These are phyloP conservation scores for Drosophila grimshawi DNA, from an alignment of 1,140 invertebrate species.

Conservation along the genomic window DNA sequence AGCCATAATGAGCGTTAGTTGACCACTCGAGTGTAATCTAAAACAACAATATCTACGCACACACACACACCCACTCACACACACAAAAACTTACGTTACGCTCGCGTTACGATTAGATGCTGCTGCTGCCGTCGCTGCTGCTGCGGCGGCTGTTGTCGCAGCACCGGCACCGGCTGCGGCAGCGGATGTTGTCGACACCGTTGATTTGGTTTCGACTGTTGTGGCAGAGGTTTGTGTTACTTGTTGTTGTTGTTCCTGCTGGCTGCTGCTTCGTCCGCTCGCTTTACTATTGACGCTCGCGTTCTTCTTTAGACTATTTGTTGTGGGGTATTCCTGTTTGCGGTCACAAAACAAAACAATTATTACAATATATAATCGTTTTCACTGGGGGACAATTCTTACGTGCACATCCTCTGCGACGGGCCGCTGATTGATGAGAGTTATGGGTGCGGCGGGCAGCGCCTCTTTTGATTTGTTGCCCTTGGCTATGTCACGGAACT, in stretches of 20 bases:
- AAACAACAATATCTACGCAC: slow-evolving; percentile 33
- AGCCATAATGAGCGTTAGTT: slow-evolving; percentile 41
- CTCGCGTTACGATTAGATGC: slow-evolving; percentile 84
- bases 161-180: slow-evolving; percentile 52
- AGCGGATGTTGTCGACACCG: slow-evolving; percentile 57
- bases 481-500: slow-evolving; percentile 97
- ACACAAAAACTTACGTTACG: slow-evolving; percentile 85
- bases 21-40: slow-evolving; percentile 62
- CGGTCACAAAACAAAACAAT: slow-evolving; percentile 22
- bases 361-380: slow-evolving; percentile 9
- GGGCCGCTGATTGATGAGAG: slow-evolving; percentile 97
- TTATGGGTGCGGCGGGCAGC: slow-evolving; percentile 95
- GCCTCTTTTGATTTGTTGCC: slow-evolving; percentile 95
- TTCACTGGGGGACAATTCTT: slow-evolving; percentile 83
- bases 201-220: slow-evolving; percentile 70
- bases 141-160: slow-evolving; percentile 55
- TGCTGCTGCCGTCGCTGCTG: slow-evolving; percentile 57
- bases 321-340: slow-evolving; percentile 84
- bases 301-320: slow-evolving; percentile 83
- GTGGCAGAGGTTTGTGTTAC: slow-evolving; percentile 75
- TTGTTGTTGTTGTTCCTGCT: slow-evolving; percentile 77
- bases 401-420: slow-evolving; percentile 98
- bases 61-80: slow-evolving; percentile 10
- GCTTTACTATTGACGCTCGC: slow-evolving; percentile 67
- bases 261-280: slow-evolving; percentile 62